Conservation (phyloP, 2,888 invertebrate genomes). For the Tromatobia lineatoria region DNA sequence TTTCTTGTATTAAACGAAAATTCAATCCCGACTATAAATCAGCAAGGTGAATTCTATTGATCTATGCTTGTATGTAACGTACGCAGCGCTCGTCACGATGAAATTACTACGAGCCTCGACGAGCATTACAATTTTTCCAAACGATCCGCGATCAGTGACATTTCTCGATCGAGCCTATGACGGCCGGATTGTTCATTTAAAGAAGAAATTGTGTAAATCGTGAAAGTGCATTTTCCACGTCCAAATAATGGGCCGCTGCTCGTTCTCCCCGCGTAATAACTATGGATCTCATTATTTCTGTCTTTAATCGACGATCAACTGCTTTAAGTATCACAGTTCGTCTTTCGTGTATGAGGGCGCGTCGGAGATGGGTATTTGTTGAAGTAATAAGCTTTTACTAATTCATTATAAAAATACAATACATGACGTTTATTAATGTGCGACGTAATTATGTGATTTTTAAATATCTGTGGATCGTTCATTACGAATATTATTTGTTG, state of each 20-base stretch:
- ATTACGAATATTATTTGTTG: constrained; percentile 17
- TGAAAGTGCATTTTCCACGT: constrained; percentile 41
- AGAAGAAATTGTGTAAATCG: constrained; percentile 18
- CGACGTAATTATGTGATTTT: constrained; percentile 2
- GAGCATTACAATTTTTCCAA: constrained; percentile 3
- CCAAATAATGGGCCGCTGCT: not conserved
- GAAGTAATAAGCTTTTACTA: not conserved
- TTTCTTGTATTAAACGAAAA: constrained; percentile 72
- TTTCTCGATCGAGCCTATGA: constrained; percentile 62
- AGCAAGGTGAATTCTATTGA: constrained; percentile 47
- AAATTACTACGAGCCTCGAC: not conserved
- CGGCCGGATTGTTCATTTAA: constrained; percentile 51
- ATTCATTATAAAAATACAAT: not conserved
- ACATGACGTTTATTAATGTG: not conserved
- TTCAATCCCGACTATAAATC: constrained; percentile 46
- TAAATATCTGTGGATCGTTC: not conserved
- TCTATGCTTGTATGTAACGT: constrained; percentile 31
- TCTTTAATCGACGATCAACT: constrained; percentile 18
- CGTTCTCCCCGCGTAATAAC: constrained; percentile 31
- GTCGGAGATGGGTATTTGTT: not conserved
- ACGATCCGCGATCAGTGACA: constrained; percentile 45
- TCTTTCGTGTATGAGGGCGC: constrained; percentile 8
- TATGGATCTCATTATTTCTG: constrained; percentile 47
- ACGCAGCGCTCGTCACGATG: constrained; percentile 17
- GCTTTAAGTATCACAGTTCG: constrained; percentile 1